A percentile compares a stretch with the other conserved stretches of the same genome.
phyloP scores from a whole-genome alignment of 2,113 vertebrate species.

The Ageneiosus marmoratus region DNA sequence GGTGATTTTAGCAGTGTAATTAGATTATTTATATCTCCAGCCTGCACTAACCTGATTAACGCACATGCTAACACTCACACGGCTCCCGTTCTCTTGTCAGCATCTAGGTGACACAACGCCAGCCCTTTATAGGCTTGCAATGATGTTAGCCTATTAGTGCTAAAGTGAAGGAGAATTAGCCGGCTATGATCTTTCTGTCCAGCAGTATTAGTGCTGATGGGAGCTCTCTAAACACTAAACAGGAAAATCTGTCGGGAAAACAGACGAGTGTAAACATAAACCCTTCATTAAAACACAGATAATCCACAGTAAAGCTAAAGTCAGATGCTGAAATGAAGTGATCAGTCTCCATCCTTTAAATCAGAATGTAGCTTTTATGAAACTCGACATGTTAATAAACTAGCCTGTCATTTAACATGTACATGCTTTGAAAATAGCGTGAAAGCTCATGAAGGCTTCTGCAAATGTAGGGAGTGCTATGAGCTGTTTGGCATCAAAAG shows the following conservation, averaged over 20 bases:
- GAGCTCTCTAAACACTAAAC: constrained; percentile 41
- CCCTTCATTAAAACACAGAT: constrained; percentile 67
- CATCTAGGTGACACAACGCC: constrained; percentile 48
- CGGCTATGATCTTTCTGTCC: constrained; percentile 65
- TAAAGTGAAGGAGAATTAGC: constrained; percentile 60
- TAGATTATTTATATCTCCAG: constrained; percentile 68
- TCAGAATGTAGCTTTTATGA: constrained; percentile 18
- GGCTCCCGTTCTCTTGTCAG: constrained; percentile 42
- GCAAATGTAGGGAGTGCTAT: not conserved
- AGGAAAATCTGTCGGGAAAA: constrained; percentile 55
- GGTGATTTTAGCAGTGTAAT: constrained; percentile 64
- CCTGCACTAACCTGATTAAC: constrained; percentile 63
- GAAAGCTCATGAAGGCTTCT: constrained; percentile 17
- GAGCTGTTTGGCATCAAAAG: not conserved
- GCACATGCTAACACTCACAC: constrained; percentile 43
- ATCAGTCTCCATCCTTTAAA: constrained; percentile 17
- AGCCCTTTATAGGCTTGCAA: constrained; percentile 63
- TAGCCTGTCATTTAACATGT: constrained; percentile 48
- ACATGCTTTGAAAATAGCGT: constrained; percentile 10
- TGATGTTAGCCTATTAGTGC: constrained; percentile 63
- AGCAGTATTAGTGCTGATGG: constrained; percentile 44
- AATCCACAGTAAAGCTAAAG: constrained; percentile 58
- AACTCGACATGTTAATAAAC: constrained; percentile 41
- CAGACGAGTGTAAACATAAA: constrained; percentile 59
- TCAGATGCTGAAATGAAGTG: constrained; percentile 36